Base-by-base conservation (phyloP, 2,888 invertebrate genomes). In the Criorhina ranunculi region DNA sequence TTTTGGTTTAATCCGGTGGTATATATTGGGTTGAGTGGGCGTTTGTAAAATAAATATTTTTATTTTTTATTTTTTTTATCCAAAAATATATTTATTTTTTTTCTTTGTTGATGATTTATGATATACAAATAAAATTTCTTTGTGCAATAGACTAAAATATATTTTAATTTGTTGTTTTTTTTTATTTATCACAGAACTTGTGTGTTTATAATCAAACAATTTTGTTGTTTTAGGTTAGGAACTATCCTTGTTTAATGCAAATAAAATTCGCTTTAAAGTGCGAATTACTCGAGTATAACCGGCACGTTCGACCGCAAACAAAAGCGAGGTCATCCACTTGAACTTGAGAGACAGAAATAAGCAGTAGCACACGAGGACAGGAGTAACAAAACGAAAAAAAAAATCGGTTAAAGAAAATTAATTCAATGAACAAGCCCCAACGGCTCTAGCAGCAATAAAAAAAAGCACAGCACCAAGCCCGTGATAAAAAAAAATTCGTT, bases 341-440 rank as follows among this genome's bases (percentile, higher is more conserved):
- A 88, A 88, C 88, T 88, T 88, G 88, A 87, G 62, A 62, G 79
- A 87, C 73, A 77, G 75, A 86, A 87, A 79, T 79, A 86, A 66
- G 35, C 70, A 66, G 40, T 19, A 69, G 73, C 67, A 51, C 69
- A 75, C 35, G 42, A 64, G 19, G 24, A 49, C n/a, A n/a, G n/a
- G n/a, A n/a, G n/a, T n/a, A n/a, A n/a, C n/a, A n/a, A 24, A 24
- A 24, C 44, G 72, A 57, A 51, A 17, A 17, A 64, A 31, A 12
- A 55, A 64, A 62, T 33, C 37, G 57, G 12, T 75, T 44, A 31
- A 80, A 72, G 70, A 85, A 79, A 79, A 86, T 77, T 69, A 46
- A 70, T 57, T 77, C 46, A 78, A 73, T 42, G 51, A 69, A 31
- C 62, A 76, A 55, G 37, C 44, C 17, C 29, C 33, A n/a, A 49